These are phyloP conservation scores for Lasioglossum calceatum DNA, from an alignment of 2,888 invertebrate genomes.

Conservation along the genomic window DNA sequence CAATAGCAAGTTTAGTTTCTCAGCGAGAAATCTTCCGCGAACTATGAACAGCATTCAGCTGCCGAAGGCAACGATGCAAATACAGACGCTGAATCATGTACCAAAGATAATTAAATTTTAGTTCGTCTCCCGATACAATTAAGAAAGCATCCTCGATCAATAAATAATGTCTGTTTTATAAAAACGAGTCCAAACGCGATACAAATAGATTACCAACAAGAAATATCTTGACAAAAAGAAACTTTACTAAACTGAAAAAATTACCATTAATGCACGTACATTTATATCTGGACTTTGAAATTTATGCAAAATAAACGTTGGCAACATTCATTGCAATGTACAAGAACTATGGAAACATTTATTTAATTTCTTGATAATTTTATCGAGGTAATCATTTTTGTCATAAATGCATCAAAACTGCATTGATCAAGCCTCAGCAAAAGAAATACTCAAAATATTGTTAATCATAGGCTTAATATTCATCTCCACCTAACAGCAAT, in stretches of 20 bases:
- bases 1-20: constrained; percentile 16
- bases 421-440: neutral
- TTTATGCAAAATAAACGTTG: no score
- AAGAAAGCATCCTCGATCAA: neutral
- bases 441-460: neutral
- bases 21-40: constrained; percentile 10
- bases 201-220: neutral
- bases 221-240: neutral
- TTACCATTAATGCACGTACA: no score
- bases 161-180: neutral
- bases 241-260: neutral
- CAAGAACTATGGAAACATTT: neutral
- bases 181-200: neutral
- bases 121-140: neutral
- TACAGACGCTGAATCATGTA: neutral
- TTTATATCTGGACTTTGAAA: no score
- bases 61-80: constrained; percentile 6
- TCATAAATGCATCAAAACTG: no score
- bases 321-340: neutral
- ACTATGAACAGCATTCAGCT: constrained; percentile 1
- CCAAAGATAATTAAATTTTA: neutral
- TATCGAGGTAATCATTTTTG: no score
- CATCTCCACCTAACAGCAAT: neutral
- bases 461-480: neutral
- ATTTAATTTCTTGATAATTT: no score